Percentiles rank a stretch among this genome's conserved stretches.
These are phyloP conservation scores for Pollenia angustigena DNA, from an alignment of 2,888 invertebrate species.

Conservation along the genomic window DNA sequence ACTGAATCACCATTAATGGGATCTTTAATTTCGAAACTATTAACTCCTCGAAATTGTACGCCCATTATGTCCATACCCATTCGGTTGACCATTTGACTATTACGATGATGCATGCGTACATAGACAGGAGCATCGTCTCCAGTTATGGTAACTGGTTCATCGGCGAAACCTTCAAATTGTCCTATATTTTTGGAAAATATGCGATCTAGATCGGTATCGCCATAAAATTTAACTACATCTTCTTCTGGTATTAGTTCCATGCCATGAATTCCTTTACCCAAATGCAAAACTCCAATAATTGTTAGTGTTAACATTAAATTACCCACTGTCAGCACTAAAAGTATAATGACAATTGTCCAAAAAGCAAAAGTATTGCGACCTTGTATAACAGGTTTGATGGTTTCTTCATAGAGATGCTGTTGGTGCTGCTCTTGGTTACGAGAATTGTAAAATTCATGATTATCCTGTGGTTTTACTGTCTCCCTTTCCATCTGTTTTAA, in stretches of 20 bases:
- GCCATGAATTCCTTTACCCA: conserved; percentile 93
- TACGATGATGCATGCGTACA: conserved; percentile 83
- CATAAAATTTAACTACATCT: conserved; percentile 91
- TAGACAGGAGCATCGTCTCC: conserved; percentile 79
- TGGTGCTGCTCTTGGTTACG: conserved; percentile 19
- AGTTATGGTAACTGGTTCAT: conserved; percentile 85
- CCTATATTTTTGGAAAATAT: conserved; percentile 90
- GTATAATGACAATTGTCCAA: conserved; percentile 90
- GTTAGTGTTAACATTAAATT: conserved; percentile 92
- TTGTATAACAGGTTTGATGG: conserved; percentile 65
- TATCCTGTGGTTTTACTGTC: conserved; percentile 76
- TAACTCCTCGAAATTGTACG: conserved; percentile 88
- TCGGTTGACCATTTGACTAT: conserved; percentile 84
- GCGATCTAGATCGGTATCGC: conserved; percentile 90
- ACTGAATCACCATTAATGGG: conserved; percentile 87
- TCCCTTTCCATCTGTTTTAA: conserved; percentile 73
- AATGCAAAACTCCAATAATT: conserved; percentile 91
- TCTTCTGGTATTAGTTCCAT: conserved; percentile 92
- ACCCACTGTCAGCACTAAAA: conserved; percentile 90
- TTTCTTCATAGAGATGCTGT: background rate
- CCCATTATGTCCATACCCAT: conserved; percentile 87
- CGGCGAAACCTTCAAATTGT: conserved; percentile 86
- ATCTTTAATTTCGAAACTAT: conserved; percentile 89
- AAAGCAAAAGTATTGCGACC: conserved; percentile 87
- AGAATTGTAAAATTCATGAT: conserved; percentile 75